These are phyloP conservation scores for Oscheius sp. DNA, from an alignment of 2,888 invertebrate species.

Conservation along the genomic window DNA sequence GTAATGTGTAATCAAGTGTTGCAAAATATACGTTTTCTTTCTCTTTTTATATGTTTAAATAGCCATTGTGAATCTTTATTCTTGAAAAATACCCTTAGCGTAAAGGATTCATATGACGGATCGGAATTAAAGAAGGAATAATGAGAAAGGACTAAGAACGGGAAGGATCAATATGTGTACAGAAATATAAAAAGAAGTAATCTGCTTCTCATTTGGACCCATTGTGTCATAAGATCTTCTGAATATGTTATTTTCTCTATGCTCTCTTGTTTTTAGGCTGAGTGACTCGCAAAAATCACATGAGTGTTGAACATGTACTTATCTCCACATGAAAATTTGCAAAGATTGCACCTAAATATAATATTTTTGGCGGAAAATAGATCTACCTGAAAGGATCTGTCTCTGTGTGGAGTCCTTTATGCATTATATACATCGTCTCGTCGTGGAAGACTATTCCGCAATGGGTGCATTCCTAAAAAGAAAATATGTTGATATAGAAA, in stretches of 20 bases:
- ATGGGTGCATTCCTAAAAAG: conserved; percentile 78
- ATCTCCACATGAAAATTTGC: conserved; percentile 91
- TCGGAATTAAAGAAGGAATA: conserved; percentile 21
- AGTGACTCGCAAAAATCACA: conserved; percentile 78
- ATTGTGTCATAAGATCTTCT: conserved; percentile 25
- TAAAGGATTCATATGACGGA: conserved; percentile 28
- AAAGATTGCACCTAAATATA: conserved; percentile 79
- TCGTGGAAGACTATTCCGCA: conserved; percentile 95
- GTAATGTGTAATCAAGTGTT: too few species aligned
- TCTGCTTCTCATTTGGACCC: conserved; percentile 16
- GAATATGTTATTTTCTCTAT: not conserved
- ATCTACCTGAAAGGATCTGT: conserved; percentile 93
- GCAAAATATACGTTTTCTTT: too few species aligned
- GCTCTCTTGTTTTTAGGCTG: conserved; percentile 3
- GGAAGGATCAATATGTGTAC: conserved; percentile 22
- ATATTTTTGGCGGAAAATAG: not conserved
- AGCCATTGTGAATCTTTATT: not conserved
- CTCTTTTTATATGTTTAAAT: not conserved
- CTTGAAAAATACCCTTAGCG: conserved; percentile 15
- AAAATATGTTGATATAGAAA: not conserved
- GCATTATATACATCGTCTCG: conserved; percentile 92
- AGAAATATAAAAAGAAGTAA: conserved; percentile 1
- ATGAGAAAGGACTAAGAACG: conserved; percentile 3
- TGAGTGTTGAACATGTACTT: conserved; percentile 97
- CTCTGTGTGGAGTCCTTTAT: conserved; percentile 92